Conservation (phyloP, 2,888 invertebrate genomes). For the Eilema caniola region DNA sequence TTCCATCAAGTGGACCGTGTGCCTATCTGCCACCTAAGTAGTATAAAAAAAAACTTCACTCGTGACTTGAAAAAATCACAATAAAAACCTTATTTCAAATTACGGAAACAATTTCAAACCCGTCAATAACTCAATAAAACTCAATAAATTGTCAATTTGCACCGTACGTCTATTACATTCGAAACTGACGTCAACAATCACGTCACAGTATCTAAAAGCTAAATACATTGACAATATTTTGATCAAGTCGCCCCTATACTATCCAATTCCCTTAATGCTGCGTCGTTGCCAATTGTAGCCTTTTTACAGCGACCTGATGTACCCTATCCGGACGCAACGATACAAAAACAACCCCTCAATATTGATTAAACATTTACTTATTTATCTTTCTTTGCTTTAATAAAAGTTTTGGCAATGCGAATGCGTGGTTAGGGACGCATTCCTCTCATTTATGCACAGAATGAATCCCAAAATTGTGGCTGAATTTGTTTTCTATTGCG, state of each 20-base stretch:
- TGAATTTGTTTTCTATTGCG: slow-evolving; percentile 23
- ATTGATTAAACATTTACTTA: slow-evolving; percentile 55
- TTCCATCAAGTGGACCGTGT: no score
- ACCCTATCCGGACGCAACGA: slow-evolving; percentile 35
- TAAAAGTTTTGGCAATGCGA: slow-evolving; percentile 45
- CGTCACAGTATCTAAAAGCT: slow-evolving; percentile 15
- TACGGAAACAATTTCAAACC: background rate
- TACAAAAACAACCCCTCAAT: slow-evolving; percentile 49
- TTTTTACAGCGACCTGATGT: slow-evolving; percentile 56
- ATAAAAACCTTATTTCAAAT: background rate
- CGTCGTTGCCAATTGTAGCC: slow-evolving; percentile 58
- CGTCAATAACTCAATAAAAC: background rate
- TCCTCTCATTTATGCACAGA: slow-evolving; percentile 49
- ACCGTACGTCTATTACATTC: background rate
- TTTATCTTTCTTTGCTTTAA: slow-evolving; percentile 33
- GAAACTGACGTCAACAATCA: background rate
- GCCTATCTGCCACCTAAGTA: no score
- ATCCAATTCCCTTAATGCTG: slow-evolving; percentile 66
- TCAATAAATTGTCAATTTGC: slow-evolving; percentile 7
- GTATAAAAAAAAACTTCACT: no score
- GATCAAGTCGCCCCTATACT: slow-evolving; percentile 57
- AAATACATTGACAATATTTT: slow-evolving; percentile 40
- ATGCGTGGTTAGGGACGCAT: slow-evolving; percentile 20
- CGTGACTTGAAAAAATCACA: no score
- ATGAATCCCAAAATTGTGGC: slow-evolving; percentile 40